phyloP scores from a whole-genome alignment of 1,140 invertebrate genomes.

The Olivierus martensii region DNA sequence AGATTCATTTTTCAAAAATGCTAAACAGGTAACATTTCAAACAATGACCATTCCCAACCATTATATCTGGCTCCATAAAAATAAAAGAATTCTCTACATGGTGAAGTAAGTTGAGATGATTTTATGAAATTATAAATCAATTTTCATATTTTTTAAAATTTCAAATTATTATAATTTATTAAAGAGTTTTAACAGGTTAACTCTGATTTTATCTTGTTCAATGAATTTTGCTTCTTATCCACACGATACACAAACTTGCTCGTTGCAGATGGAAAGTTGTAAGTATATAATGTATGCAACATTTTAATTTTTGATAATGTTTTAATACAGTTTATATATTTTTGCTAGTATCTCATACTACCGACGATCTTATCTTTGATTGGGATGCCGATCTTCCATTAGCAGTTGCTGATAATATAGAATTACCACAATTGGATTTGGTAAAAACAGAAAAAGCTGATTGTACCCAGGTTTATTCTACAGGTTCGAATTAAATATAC shows the following conservation, averaged over 20 bases:
- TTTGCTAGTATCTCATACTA: slow-evolving; percentile 31
- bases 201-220: slow-evolving; percentile 70
- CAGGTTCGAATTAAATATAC: too few species aligned
- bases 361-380: slow-evolving; percentile 30
- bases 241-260: slow-evolving; percentile 33
- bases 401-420: slow-evolving; percentile 29
- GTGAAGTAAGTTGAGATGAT: slow-evolving; percentile 19
- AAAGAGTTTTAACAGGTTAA: slow-evolving; percentile 42
- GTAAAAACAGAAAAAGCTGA: slow-evolving; percentile 26
- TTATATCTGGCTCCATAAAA: slow-evolving; percentile 21
- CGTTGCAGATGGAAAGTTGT: slow-evolving; percentile 29
- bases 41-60: slow-evolving; percentile 90
- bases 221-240: slow-evolving; percentile 90
- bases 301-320: too few species aligned
- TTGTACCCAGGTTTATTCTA: slow-evolving; percentile 31
- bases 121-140: not conserved
- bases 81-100: slow-evolving; percentile 22
- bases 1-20: slow-evolving; percentile 29
- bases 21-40: slow-evolving; percentile 73
- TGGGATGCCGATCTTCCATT: slow-evolving; percentile 29
- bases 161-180: slow-evolving; percentile 21
- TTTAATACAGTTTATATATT: too few species aligned
- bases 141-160: not conserved
- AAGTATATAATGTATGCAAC: too few species aligned
- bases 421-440: slow-evolving; percentile 31